These are phyloP conservation scores for Delia radicum DNA, from an alignment of 1,140 invertebrate genomes.

Conservation along the genomic window DNA sequence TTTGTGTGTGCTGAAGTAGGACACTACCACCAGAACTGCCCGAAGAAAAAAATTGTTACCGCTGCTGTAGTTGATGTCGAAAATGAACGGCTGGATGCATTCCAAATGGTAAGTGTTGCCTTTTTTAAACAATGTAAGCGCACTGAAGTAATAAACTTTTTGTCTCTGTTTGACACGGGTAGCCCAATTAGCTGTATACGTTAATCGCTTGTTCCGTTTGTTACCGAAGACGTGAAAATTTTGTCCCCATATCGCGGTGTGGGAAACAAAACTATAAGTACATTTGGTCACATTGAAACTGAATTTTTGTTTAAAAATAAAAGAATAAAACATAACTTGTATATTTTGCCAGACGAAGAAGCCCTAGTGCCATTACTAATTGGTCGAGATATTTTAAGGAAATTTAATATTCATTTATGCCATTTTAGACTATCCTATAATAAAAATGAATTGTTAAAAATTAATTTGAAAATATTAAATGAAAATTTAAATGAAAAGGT, in stretches of 20 bases:
- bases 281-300: not conserved
- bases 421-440: not conserved
- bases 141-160: not conserved
- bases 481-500: not conserved
- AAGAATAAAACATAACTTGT: not conserved
- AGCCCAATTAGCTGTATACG: not conserved
- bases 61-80: not conserved
- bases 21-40: not conserved
- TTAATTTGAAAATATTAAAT: slow-evolving; percentile 32
- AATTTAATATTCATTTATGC: slow-evolving; percentile 4
- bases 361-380: not conserved
- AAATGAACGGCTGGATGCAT: not conserved
- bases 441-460: slow-evolving; percentile 8
- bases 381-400: slow-evolving; percentile 2
- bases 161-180: not conserved
- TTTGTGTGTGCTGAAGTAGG: not conserved
- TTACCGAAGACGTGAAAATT: too few species aligned
- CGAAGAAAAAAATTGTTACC: not conserved
- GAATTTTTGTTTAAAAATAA: not conserved
- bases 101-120: slow-evolving; percentile 4
- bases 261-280: not conserved
- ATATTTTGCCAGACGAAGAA: slow-evolving; percentile 8
- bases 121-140: not conserved
- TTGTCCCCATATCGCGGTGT: not conserved
- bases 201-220: not conserved